Percentiles rank a stretch among this genome's conserved stretches.
These are phyloP conservation scores for Cyprinodon variegatus DNA, from an alignment of 2,113 vertebrate species.

Conservation along the genomic window DNA sequence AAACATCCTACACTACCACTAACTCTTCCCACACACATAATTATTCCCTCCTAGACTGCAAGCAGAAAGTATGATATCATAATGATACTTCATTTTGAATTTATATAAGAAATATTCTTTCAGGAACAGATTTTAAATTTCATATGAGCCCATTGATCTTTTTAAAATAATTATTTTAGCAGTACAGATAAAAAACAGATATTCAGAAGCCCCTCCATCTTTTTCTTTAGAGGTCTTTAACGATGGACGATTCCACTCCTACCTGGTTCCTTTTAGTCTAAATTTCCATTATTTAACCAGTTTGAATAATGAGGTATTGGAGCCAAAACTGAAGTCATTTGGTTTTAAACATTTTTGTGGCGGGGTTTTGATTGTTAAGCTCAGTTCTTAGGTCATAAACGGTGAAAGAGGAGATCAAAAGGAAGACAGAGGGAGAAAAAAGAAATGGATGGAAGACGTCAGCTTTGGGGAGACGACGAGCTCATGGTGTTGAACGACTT, in stretches of 20 bases:
- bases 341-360: slow-evolving; percentile 22
- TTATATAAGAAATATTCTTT: neutral
- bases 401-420: neutral
- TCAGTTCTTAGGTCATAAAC: slow-evolving; percentile 20
- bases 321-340: slow-evolving; percentile 49
- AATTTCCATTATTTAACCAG: slow-evolving; percentile 7
- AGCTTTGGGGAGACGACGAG: neutral
- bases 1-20: slow-evolving; percentile 44
- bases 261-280: slow-evolving; percentile 17
- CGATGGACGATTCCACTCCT: neutral
- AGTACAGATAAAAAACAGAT: neutral
- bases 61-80: neutral
- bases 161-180: neutral
- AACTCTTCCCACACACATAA: slow-evolving; percentile 50
- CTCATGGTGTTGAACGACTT: neutral
- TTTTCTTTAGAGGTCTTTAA: slow-evolving; percentile 8
- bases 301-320: neutral
- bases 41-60: neutral
- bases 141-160: neutral
- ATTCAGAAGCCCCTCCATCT: neutral
- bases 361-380: slow-evolving; percentile 18
- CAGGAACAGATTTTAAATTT: neutral
- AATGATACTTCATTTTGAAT: neutral
- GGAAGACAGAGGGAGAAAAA: neutral
- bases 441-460: neutral